These are phyloP conservation scores for Cyclophora punctaria DNA, from an alignment of 2,888 invertebrate species.

Conservation along the genomic window DNA sequence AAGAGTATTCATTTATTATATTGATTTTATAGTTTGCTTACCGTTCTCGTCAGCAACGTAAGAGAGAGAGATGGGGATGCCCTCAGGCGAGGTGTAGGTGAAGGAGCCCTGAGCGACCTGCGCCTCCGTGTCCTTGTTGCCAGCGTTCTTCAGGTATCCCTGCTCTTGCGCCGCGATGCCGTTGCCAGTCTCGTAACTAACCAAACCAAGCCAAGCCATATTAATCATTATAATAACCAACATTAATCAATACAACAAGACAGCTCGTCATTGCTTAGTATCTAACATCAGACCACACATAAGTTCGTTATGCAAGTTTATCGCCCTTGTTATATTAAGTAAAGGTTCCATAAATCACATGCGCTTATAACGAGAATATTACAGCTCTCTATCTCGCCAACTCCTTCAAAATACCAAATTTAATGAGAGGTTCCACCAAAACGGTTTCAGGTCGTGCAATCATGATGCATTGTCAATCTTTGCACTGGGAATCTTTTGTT, in stretches of 20 bases:
- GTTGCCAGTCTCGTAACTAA: slow-evolving; percentile 83
- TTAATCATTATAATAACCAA: slow-evolving; percentile 1
- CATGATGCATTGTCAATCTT: slow-evolving; percentile 44
- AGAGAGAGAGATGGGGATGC: slow-evolving; percentile 76
- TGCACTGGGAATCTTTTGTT: slow-evolving; percentile 40
- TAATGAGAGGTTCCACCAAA: slow-evolving; percentile 47
- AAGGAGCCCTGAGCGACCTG: slow-evolving; percentile 81
- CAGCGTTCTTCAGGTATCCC: slow-evolving; percentile 82
- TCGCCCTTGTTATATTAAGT: slow-evolving; percentile 14
- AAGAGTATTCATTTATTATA: no score
- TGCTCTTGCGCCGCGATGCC: slow-evolving; percentile 82
- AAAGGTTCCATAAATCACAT: slow-evolving; percentile 33
- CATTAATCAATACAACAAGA: slow-evolving; percentile 13
- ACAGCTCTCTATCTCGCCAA: slow-evolving; percentile 23
- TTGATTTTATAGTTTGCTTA: slow-evolving; percentile 14
- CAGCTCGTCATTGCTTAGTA: slow-evolving; percentile 3
- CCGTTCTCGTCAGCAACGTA: slow-evolving; percentile 86
- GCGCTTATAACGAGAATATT: slow-evolving; percentile 25
- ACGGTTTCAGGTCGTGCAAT: slow-evolving; percentile 37
- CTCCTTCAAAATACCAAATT: slow-evolving; percentile 46
- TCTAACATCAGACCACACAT: not conserved
- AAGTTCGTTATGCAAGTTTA: slow-evolving; percentile 9
- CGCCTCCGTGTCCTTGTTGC: slow-evolving; percentile 77
- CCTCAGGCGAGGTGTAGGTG: slow-evolving; percentile 84
- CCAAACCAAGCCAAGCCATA: not conserved